These are phyloP conservation scores for Craseonycteris thonglongyai DNA, from an alignment of 2,113 vertebrate genomes.

Conservation along the genomic window DNA sequence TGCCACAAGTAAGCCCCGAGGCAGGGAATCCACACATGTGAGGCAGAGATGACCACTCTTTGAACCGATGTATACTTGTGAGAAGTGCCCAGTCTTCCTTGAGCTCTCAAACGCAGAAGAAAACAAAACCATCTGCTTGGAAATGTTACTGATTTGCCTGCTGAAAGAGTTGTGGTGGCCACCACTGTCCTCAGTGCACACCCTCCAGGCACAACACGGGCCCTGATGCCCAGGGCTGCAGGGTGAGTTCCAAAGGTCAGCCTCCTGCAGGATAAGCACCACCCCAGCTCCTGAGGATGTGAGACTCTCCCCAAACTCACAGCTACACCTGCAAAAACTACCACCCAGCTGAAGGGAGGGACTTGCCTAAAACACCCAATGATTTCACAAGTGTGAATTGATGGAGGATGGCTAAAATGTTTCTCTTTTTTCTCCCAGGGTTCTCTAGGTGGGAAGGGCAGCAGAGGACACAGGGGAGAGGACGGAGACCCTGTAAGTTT, in stretches of 20 bases:
- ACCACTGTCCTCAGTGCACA: neutral
- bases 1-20: neutral
- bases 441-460: slow-evolving; percentile 50
- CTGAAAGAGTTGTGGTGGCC: neutral
- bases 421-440: slow-evolving; percentile 62
- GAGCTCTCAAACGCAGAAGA: neutral
- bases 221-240: accelerated
- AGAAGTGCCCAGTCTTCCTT: neutral
- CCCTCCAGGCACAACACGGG: too few species aligned
- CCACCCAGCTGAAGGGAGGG: neutral
- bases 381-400: too few species aligned
- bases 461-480: slow-evolving; percentile 69
- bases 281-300: neutral
- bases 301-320: neutral
- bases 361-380: neutral
- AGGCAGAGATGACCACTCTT: neutral
- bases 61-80: neutral
- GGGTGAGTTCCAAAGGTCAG: neutral
- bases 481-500: slow-evolving; percentile 74
- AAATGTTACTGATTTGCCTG: neutral
- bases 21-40: neutral
- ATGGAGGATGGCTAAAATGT: neutral
- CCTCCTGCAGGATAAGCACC: too few species aligned
- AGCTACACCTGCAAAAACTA: neutral
- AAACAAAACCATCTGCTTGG: neutral